Conservation (phyloP, 2,797 vertebrate genomes). For the Pristis pectinata region DNA sequence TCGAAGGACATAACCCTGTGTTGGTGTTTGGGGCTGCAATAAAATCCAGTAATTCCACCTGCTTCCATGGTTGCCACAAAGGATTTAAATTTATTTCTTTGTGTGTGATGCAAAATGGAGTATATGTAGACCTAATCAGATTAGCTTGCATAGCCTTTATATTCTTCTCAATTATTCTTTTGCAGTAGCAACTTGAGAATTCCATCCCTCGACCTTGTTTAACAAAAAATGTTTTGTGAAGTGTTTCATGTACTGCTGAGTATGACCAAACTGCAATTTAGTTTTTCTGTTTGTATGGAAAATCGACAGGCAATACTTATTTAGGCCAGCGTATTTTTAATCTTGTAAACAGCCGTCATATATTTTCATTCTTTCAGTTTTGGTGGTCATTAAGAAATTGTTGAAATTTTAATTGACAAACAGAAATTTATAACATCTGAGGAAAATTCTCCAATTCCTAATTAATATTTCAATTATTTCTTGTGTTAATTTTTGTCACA, state of each 20-base stretch:
- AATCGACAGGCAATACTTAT: neutral
- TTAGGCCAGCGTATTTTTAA: neutral
- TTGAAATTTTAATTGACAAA: no score
- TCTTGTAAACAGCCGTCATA: neutral
- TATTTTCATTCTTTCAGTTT: slow-evolving; percentile 1
- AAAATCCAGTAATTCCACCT: neutral
- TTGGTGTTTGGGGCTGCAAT: neutral
- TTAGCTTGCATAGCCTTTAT: neutral
- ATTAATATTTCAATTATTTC: neutral
- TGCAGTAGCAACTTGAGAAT: neutral
- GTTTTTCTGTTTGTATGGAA: neutral
- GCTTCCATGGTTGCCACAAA: neutral
- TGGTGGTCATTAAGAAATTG: neutral
- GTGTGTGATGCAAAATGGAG: neutral
- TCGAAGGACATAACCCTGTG: neutral
- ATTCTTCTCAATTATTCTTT: neutral
- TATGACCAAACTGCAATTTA: neutral
- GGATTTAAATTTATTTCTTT: neutral
- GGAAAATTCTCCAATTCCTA: neutral
- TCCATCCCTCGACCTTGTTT: slow-evolving; percentile 1
- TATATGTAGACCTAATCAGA: neutral
- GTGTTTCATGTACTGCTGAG: neutral
- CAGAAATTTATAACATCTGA: neutral
- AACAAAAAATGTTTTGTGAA: neutral
- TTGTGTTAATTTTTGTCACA: neutral